Base-by-base conservation (phyloP, 30 jellyfish, hydroid and myxozoan species). In the Clytia hemisphaerica region DNA sequence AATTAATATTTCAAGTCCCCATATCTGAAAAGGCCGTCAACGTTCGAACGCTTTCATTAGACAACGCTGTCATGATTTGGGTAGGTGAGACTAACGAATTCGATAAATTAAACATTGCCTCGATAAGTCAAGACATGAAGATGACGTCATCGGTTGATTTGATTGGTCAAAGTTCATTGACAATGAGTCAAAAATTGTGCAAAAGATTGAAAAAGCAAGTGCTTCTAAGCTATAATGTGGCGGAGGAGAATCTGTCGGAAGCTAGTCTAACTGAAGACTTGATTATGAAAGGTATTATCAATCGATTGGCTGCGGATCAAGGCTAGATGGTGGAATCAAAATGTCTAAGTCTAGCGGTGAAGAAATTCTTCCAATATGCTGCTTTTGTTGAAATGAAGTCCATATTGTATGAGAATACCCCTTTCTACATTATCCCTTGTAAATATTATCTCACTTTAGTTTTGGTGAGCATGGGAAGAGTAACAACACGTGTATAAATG, bases 171-270 rank as follows among this genome's bases (percentile, higher is more conserved):
- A n/a, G 38, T 26, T 18, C 76, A 15, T 24, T 22, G 22, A 22
- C 81, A 33, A 47, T 69, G 29, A 45, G 76, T 9, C 81, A 69
- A 32, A 69, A 69, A 30, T 54, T 69, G n/a, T 45, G 78, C 59
- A 69, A 69, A 51, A 42, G 81, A 21, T 48, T 69, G 29, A 51
- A 69, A 5, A 69, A 69, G 32, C 81, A 69, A 49, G 77, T 69
- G 16, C 37, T 69, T 12, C 48, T 69, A 24, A 69, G 81, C 30
- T 69, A 50, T 25, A 69, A 69, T 18, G 0, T 69, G 7, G 31
- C 21, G 15, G 22, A 29, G 7, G 81, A 69, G 6, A 31, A 15
- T 45, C 33, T 33, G 37, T 26, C 29, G 6, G 34, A 45, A 45
- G 34, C 25, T 24, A 69, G 35, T 16, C 25, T 69, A 18, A 4